phyloP scores from a whole-genome alignment of 2,113 vertebrate genomes.

The Tauraco erythrolophus region DNA sequence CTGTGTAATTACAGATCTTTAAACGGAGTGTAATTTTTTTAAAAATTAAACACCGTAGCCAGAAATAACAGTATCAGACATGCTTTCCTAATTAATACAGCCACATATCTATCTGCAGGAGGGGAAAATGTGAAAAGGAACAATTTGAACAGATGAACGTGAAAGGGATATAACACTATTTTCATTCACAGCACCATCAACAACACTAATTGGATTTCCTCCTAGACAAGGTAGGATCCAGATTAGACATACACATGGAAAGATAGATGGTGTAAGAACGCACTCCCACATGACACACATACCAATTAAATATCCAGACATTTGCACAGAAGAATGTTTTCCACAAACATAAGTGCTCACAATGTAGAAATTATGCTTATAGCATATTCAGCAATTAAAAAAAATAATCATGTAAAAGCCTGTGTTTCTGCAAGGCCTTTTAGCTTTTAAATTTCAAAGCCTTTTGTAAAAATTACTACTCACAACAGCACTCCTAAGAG shows the following conservation, averaged over 20 bases:
- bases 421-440: neutral
- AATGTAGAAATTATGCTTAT: rapidly evolving
- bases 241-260: neutral
- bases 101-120: conserved; percentile 19
- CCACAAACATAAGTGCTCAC: neutral
- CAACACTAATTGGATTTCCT: conserved; percentile 10
- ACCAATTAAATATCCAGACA: neutral
- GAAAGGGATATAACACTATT: neutral
- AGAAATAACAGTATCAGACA: conserved; percentile 37
- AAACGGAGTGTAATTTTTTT: neutral
- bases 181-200: conserved; percentile 32
- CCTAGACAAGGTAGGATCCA: conserved; percentile 5
- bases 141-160: neutral
- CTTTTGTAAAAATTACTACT: neutral
- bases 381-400: neutral
- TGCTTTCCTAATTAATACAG: conserved; percentile 15
- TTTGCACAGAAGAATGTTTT: neutral
- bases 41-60: conserved; percentile 4
- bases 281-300: neutral
- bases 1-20: conserved; percentile 53
- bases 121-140: neutral
- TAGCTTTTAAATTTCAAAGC: neutral
- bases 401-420: neutral
- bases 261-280: neutral
- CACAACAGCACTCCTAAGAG: neutral